A percentile compares a stretch with the other conserved stretches of the same genome.
phyloP scores from a whole-genome alignment of 2,797 vertebrate species.

The Anguilla megastoma region DNA sequence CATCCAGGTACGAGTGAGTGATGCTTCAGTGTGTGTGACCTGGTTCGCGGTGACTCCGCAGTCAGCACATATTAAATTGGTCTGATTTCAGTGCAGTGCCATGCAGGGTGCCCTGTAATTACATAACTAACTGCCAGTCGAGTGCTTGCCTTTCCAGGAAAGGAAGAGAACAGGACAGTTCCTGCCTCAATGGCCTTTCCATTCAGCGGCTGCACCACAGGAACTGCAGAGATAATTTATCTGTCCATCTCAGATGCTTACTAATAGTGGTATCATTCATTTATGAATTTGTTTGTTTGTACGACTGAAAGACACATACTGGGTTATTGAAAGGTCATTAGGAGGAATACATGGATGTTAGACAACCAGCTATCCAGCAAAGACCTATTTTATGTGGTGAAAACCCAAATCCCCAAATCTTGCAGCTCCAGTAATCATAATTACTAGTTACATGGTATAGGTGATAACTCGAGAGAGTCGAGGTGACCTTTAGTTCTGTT shows the following conservation, averaged over 20 bases:
- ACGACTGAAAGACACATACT: neutral
- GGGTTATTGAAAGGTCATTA: neutral
- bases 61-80: neutral
- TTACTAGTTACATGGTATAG: neutral
- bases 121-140: neutral
- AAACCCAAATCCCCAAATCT: neutral
- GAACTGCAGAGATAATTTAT: neutral
- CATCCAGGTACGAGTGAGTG: too few species aligned
- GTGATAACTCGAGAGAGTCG: neutral
- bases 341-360: neutral
- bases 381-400: too few species aligned
- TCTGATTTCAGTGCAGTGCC: neutral
- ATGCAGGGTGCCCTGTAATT: neutral
- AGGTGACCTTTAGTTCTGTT: too few species aligned
- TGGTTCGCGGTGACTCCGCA: neutral
- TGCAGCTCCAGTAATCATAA: neutral
- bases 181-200: neutral
- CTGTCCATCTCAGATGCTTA: neutral
- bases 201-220: neutral
- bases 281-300: neutral
- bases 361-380: too few species aligned
- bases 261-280: neutral
- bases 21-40: neutral
- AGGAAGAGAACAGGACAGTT: neutral
- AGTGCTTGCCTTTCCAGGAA: neutral